Conservation (phyloP, 2,888 invertebrate genomes). For the Oligia strigilis region DNA sequence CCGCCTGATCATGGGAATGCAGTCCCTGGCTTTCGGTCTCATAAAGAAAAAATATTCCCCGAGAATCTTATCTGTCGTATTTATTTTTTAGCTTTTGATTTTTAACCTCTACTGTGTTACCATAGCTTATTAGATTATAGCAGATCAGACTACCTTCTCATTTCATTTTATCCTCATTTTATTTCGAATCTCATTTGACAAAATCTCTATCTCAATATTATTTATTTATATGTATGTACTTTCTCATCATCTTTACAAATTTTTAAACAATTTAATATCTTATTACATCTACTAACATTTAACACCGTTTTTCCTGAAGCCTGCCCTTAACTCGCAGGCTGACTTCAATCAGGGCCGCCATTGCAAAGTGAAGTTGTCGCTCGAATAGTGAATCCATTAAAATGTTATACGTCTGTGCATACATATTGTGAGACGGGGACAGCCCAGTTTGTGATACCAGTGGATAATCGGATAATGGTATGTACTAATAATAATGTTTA, state of each 20-base stretch:
- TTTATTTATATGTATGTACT: not conserved
- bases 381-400: slow-evolving; percentile 65
- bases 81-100: not conserved
- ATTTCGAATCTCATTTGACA: not conserved
- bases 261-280: not conserved
- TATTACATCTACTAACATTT: not conserved
- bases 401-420: slow-evolving; percentile 58
- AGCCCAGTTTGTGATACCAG: slow-evolving; percentile 36
- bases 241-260: not conserved
- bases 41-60: not conserved
- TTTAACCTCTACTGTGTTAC: not conserved
- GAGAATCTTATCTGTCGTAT: not conserved
- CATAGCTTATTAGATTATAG: not conserved
- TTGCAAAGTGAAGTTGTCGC: slow-evolving; percentile 73
- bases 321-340: slow-evolving; percentile 73
- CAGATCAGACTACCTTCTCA: not conserved
- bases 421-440: slow-evolving; percentile 32
- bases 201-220: not conserved
- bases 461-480: slow-evolving; percentile 59
- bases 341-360: slow-evolving; percentile 75
- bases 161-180: not conserved
- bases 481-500: slow-evolving; percentile 29
- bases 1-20: no score
- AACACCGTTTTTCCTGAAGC: not conserved
- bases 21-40: not conserved